These are phyloP conservation scores for Epinotia ramella DNA, from an alignment of 2,888 invertebrate species.

Conservation along the genomic window DNA sequence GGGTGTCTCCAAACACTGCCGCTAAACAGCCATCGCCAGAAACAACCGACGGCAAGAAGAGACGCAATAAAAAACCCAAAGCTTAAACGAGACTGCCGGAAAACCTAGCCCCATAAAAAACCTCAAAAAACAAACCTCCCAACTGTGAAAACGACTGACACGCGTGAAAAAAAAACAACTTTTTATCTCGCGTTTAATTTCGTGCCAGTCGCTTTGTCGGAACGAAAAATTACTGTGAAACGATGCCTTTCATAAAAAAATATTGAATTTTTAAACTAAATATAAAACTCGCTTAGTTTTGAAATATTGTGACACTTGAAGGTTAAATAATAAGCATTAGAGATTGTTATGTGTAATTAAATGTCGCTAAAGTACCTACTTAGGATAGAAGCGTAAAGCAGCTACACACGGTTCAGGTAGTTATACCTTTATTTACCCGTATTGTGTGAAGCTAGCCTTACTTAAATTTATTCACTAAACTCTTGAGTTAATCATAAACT, in stretches of 20 bases:
- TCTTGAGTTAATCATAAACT: conserved; percentile 26
- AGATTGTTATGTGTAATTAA: conserved; percentile 52
- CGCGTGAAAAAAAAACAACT: conserved; percentile 27
- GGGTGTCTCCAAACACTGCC: conserved; percentile 64
- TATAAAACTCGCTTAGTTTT: conserved; percentile 36
- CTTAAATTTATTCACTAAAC: conserved; percentile 40
- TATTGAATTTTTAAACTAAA: conserved; percentile 39
- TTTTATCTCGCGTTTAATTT: conserved; percentile 24
- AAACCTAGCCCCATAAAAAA: conserved; percentile 14
- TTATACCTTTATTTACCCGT: neutral
- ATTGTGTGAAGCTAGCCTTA: conserved; percentile 43
- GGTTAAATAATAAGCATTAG: conserved; percentile 38
- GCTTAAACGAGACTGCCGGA: conserved; percentile 54
- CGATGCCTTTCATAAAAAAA: conserved; percentile 55
- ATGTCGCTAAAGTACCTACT: conserved; percentile 57
- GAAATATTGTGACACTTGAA: conserved; percentile 44
- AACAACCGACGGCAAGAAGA: conserved; percentile 64
- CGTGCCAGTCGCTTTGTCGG: conserved; percentile 46
- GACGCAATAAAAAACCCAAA: conserved; percentile 77
- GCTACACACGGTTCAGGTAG: conserved; percentile 5
- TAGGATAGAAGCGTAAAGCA: conserved; percentile 53
- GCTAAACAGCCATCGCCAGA: conserved; percentile 54
- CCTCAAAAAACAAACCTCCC: conserved; percentile 22
- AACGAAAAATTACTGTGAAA: conserved; percentile 53
- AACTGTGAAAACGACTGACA: conserved; percentile 51